phyloP scores from a whole-genome alignment of 2,113 vertebrate species.

The Phalacrocorax aristotelis region DNA sequence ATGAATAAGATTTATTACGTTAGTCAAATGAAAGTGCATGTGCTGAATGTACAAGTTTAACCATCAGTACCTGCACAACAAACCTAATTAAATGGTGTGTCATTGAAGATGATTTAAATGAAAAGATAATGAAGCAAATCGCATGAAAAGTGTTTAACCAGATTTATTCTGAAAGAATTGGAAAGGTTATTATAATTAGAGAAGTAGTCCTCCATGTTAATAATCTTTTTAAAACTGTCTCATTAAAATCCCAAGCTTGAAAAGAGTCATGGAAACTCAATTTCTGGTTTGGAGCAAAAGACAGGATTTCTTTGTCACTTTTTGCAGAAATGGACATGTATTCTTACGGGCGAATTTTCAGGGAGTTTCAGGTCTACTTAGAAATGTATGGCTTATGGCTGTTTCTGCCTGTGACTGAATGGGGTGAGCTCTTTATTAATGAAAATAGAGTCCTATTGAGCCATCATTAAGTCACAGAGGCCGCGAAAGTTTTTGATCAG shows the following conservation, averaged over 20 bases:
- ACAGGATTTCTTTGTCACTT: background rate
- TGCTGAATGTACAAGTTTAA: conserved; percentile 55
- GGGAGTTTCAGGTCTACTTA: background rate
- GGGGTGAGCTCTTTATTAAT: background rate
- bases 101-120: conserved; percentile 65
- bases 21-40: conserved; percentile 38
- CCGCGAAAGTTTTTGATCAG: background rate
- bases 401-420: background rate
- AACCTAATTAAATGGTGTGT: conserved; percentile 65
- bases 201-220: conserved; percentile 18
- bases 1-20: conserved; percentile 59
- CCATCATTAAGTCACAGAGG: background rate
- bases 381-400: background rate
- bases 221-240: conserved; percentile 1
- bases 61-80: conserved; percentile 41
- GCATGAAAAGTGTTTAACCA: conserved; percentile 49
- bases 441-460: background rate
- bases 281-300: background rate
- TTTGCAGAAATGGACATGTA: background rate
- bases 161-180: conserved; percentile 54
- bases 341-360: background rate
- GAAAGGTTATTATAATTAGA: conserved; percentile 62
- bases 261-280: background rate
- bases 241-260: background rate
- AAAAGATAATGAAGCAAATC: conserved; percentile 69